Evolutionary conservation across 1,140 invertebrate genomes (phyloP).

Genomic region (Cotesia glomerata): DNA sequence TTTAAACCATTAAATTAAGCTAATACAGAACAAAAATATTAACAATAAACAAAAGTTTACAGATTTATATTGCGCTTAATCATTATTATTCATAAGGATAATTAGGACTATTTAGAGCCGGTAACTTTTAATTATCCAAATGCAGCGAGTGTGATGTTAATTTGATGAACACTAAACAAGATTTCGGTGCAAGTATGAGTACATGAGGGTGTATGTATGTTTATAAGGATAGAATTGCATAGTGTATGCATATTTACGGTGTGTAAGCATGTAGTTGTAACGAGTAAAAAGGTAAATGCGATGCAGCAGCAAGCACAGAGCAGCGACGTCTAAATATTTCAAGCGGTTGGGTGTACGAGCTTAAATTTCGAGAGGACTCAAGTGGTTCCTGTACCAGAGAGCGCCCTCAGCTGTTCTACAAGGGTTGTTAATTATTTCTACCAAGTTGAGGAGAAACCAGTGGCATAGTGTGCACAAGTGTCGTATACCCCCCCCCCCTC

Average conservation of each 20-base stretch:
- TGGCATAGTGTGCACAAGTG: constrained; percentile 11
- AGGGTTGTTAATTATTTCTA: constrained; percentile 60
- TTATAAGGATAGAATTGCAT: background rate
- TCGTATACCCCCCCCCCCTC: background rate
- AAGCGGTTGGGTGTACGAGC: constrained; percentile 34
- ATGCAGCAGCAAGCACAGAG: constrained; percentile 3
- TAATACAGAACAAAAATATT: too few species aligned
- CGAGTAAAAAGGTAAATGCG: constrained; percentile 14
- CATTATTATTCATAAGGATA: too few species aligned
- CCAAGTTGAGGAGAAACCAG: constrained; percentile 50
- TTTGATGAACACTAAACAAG: too few species aligned
- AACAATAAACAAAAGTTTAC: too few species aligned
- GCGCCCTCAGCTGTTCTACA: constrained; percentile 29
- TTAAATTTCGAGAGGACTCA: constrained; percentile 39
- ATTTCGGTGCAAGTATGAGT: too few species aligned
- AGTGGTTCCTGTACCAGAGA: constrained; percentile 10
- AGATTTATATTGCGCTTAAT: too few species aligned
- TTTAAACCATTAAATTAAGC: too few species aligned
- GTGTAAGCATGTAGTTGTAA: background rate
- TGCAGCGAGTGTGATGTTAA: too few species aligned
- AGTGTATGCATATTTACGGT: background rate
- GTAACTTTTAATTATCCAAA: too few species aligned
- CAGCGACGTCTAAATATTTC: constrained; percentile 40
- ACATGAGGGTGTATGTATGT: background rate
- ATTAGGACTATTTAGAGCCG: too few species aligned